phyloP scores from a whole-genome alignment of 35 echinoderm and acorn worm genomes.

The Hemicentrotus pulcherrimus region DNA sequence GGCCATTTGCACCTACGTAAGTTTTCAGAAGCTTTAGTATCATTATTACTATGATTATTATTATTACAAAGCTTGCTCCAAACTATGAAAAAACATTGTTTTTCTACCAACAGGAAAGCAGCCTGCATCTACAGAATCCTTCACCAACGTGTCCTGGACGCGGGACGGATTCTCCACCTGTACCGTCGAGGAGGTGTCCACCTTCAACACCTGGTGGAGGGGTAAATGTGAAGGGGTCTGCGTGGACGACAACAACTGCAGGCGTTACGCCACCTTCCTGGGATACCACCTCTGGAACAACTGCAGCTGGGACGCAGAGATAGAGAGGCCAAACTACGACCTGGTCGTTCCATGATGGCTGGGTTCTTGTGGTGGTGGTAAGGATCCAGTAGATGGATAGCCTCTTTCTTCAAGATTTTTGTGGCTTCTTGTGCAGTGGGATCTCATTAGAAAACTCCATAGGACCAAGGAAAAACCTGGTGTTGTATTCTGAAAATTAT shows the following conservation, averaged over 20 bases:
- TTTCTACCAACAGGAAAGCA: slow-evolving; percentile 43
- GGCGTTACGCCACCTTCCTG: slow-evolving; percentile 72
- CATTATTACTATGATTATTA: no score
- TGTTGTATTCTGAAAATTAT: no score
- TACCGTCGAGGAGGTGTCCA: slow-evolving; percentile 55
- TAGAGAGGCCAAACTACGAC: slow-evolving; percentile 70
- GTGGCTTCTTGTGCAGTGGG: background rate
- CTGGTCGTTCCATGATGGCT: slow-evolving; percentile 64
- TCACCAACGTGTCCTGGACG: slow-evolving; percentile 74
- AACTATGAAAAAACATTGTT: no score
- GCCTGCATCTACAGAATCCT: slow-evolving; percentile 24
- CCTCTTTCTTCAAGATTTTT: background rate
- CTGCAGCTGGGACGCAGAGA: slow-evolving; percentile 71
- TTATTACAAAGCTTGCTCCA: no score
- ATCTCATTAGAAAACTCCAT: background rate
- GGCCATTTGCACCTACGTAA: no score
- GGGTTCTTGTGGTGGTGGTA: background rate
- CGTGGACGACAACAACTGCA: slow-evolving; percentile 77
- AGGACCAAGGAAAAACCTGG: no score
- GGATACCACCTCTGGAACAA: slow-evolving; percentile 93
- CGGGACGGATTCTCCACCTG: slow-evolving; percentile 89
- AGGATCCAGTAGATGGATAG: background rate
- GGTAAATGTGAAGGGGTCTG: slow-evolving; percentile 65
- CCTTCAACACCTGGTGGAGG: slow-evolving; percentile 76
- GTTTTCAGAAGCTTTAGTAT: no score